Percentiles rank a stretch among this genome's conserved stretches.
phyloP scores from a whole-genome alignment of 2,888 invertebrate species.

The Drosophila neonasuta region DNA sequence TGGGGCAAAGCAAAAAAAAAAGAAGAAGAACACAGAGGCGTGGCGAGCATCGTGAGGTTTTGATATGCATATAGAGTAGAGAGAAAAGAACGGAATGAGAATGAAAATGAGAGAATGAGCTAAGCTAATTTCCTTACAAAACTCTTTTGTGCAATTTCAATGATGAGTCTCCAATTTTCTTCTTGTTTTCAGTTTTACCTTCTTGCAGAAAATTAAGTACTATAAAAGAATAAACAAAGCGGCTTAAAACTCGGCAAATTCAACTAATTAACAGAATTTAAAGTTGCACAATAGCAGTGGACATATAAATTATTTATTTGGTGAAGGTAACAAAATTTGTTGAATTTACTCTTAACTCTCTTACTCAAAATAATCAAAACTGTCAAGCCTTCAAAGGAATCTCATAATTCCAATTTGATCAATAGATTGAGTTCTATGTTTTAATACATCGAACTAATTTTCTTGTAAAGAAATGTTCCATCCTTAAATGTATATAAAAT shows the following conservation, averaged over 20 bases:
- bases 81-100: background rate
- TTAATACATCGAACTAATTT: no score
- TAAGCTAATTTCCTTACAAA: slow-evolving; percentile 28
- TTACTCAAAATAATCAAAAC: no score
- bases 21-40: slow-evolving; percentile 14
- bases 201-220: background rate
- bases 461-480: no score
- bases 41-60: slow-evolving; percentile 9
- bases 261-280: slow-evolving; percentile 4
- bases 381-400: no score
- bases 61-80: slow-evolving; percentile 2
- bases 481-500: no score
- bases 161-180: slow-evolving; percentile 15
- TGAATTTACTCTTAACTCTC: no score
- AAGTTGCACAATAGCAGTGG: background rate
- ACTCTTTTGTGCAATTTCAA: slow-evolving; percentile 23
- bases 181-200: slow-evolving; percentile 7
- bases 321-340: no score
- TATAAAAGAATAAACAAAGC: background rate
- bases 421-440: no score
- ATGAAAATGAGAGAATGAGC: slow-evolving; percentile 5
- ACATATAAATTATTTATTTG: no score
- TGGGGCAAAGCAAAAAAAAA: slow-evolving; percentile 6
- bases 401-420: no score
- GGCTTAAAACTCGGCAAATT: background rate